These are phyloP conservation scores for Aphelocoma californica DNA, from an alignment of 2,797 vertebrate species.

Conservation along the genomic window DNA sequence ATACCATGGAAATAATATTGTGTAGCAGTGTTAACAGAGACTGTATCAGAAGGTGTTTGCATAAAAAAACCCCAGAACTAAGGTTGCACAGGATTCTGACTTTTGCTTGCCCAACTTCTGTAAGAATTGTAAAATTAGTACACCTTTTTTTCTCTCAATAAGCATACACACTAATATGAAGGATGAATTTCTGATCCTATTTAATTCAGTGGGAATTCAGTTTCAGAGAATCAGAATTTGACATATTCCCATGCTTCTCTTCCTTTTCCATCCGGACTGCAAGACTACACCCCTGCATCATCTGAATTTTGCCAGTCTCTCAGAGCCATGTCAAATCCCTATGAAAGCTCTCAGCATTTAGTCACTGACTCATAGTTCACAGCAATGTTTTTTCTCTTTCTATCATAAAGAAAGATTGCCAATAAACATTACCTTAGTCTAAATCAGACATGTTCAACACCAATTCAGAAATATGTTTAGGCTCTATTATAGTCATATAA, in stretches of 20 bases:
- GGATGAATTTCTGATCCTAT: background rate
- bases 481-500: background rate
- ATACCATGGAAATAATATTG: background rate
- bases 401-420: background rate
- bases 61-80: background rate
- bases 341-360: background rate
- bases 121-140: background rate
- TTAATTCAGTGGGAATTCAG: background rate
- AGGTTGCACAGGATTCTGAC: background rate
- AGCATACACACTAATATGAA: background rate
- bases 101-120: background rate
- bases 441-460: background rate
- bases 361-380: background rate
- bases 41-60: background rate
- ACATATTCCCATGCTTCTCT: background rate
- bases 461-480: background rate
- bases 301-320: background rate
- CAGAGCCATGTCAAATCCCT: background rate
- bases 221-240: conserved; percentile 1
- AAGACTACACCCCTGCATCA: background rate
- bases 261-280: background rate
- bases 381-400: background rate
- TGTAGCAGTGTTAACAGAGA: background rate
- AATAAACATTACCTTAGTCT: background rate
- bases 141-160: too few relatives aligned